phyloP scores from a whole-genome alignment of 2,888 invertebrate species.

The Camponotus fellah region DNA sequence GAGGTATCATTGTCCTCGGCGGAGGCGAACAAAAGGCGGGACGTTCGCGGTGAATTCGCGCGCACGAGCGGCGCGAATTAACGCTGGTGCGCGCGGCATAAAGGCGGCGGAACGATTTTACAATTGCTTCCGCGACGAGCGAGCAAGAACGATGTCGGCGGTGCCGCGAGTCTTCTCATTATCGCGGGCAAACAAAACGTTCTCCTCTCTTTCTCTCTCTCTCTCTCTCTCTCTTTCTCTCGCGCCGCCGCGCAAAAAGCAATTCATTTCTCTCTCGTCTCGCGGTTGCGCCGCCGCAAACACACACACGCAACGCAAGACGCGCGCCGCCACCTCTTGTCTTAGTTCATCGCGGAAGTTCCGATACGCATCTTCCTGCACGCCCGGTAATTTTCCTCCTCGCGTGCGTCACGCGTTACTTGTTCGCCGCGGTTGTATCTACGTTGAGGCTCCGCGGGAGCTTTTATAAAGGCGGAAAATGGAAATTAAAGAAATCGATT shows the following conservation, averaged over 20 bases:
- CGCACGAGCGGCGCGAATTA: constrained; percentile 15
- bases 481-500: constrained; percentile 11
- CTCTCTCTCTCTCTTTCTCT: background rate
- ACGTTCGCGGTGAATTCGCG: constrained; percentile 34
- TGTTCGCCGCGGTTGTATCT: background rate
- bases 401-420: constrained; percentile 21
- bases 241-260: constrained; percentile 1
- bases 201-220: background rate
- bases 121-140: constrained; percentile 29
- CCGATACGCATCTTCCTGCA: constrained; percentile 67
- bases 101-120: constrained; percentile 31
- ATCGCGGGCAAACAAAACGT: constrained; percentile 36
- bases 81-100: constrained; percentile 35
- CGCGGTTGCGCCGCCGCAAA: background rate
- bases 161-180: constrained; percentile 25
- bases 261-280: constrained; percentile 24
- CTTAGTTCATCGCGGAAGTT: constrained; percentile 70
- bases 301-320: constrained; percentile 20
- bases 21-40: constrained; percentile 28
- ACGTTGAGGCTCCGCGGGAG: background rate
- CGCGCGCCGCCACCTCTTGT: constrained; percentile 40
- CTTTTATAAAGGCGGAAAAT: background rate
- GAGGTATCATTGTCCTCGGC: constrained; percentile 55
- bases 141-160: constrained; percentile 14
- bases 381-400: constrained; percentile 41